These are phyloP conservation scores for Hyles euphorbiae DNA, from an alignment of 1,140 invertebrate species.

Conservation along the genomic window DNA sequence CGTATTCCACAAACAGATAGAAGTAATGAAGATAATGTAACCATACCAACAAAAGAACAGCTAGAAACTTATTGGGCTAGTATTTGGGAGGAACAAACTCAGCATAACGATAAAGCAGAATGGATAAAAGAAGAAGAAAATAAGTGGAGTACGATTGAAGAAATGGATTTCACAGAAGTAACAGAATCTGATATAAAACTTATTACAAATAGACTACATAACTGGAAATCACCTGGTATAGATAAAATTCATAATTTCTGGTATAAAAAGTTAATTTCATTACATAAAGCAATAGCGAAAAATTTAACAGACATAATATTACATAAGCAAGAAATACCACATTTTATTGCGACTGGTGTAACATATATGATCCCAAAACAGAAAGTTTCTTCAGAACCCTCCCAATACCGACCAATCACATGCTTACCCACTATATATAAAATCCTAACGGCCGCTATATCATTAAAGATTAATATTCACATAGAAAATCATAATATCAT, in stretches of 20 bases:
- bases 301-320: conserved; percentile 7
- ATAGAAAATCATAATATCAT: conserved; percentile 19
- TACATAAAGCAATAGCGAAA: conserved; percentile 14
- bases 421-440: conserved; percentile 27
- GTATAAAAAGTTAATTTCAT: conserved; percentile 20
- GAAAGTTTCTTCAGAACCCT: conserved; percentile 16
- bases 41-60: conserved; percentile 12
- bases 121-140: conserved; percentile 20
- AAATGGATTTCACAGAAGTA: conserved; percentile 13
- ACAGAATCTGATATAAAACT: conserved; percentile 9
- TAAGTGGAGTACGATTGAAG: not conserved
- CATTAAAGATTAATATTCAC: conserved; percentile 13
- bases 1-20: not conserved
- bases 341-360: conserved; percentile 21
- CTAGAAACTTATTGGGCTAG: conserved; percentile 15
- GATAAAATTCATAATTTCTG: conserved; percentile 29
- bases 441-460: conserved; percentile 18
- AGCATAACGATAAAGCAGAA: conserved; percentile 18
- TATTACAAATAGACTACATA: conserved; percentile 14
- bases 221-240: conserved; percentile 26
- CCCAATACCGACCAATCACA: conserved; percentile 27
- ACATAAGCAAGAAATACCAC: conserved; percentile 8
- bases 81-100: conserved; percentile 13
- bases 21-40: conserved; percentile 2
- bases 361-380: conserved; percentile 21